Evolutionary conservation across 2,113 vertebrate genomes (phyloP), one percentile per base, ranked within the genome.

Genomic region (Fukomys damarensis): DNA sequence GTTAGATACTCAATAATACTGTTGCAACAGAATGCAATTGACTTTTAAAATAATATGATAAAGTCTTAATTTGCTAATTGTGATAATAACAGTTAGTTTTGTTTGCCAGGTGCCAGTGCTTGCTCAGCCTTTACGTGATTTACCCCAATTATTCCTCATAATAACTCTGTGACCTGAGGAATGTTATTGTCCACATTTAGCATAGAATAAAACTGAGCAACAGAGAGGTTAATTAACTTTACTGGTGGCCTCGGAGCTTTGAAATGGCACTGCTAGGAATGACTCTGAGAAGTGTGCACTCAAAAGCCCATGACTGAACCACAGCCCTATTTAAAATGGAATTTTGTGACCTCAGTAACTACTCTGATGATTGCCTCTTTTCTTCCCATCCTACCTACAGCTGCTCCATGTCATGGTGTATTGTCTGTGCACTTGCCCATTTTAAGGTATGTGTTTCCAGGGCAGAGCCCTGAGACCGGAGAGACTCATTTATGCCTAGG

Each of bases 141-240:
- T 20, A 65, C 17, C 52, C 93, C 41, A 12, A 11, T 68, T 89
- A 74, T 76, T 72, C 49, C 14, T 92, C 8, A 32, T 19, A 56
- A 32, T 58, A 66, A 77, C 2, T 2, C 28, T 84, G 38, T 90
- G 12, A 32, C 30, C 59, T 84, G 16, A 54, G 6, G 66, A 70
- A 30, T 16, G 2, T 65, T 82, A 46, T 63, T 38, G 19, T 26
- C 32, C 26, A 84, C 35, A 65, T 16, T 86, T 86, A 41, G 56
- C 19, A 59, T 26, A 70, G 22, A 63, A 63, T 79, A 41, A 91
- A 86, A 76, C 5, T 13, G 30, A 85, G 84, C 10, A 86, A 28
- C 59, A 66, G 58, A 91, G n/a, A 91, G 22, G 17, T 80, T 89
- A 94, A 65, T 43, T 59, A 58, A 91, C 13, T 68, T 94, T 32